phyloP scores from a whole-genome alignment of 92 coral and sea anemone genomes.

The Bergia puertoricense region DNA sequence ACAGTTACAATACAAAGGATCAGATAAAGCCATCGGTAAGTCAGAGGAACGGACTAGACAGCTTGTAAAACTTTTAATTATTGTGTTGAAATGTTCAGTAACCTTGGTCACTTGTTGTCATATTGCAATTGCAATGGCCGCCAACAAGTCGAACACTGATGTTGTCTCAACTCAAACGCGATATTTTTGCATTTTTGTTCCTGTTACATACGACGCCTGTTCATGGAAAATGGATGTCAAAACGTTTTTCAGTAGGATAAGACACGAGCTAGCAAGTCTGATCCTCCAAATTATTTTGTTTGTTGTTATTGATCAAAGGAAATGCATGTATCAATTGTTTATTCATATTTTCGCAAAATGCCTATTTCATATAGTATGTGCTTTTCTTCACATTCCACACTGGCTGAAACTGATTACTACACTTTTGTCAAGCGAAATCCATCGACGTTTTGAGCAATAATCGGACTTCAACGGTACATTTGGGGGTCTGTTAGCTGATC shows the following conservation, averaged over 20 bases:
- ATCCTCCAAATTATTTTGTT: neutral
- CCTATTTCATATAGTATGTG: neutral
- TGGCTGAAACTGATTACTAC: no score
- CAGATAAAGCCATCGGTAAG: neutral
- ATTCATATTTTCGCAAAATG: neutral
- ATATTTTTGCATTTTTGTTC: neutral
- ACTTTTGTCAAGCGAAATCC: neutral
- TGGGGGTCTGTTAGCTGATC: neutral
- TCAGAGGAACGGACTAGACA: no score
- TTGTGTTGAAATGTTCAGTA: neutral
- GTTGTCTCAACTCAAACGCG: neutral
- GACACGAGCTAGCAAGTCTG: neutral
- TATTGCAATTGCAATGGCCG: neutral
- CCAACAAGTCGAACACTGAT: neutral
- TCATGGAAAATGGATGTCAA: neutral
- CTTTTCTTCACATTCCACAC: neutral
- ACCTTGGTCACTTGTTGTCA: neutral
- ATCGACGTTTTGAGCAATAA: constrained; percentile 1
- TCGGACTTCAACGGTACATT: neutral
- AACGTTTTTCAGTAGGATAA: neutral
- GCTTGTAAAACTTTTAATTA: neutral
- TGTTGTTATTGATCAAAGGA: neutral
- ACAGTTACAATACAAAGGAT: neutral
- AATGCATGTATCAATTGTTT: constrained; percentile 4
- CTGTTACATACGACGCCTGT: neutral